A percentile compares a stretch with the other conserved stretches of the same genome.
These are phyloP conservation scores for Cryptotermes secundus DNA, from an alignment of 1,140 invertebrate species.

Conservation along the genomic window DNA sequence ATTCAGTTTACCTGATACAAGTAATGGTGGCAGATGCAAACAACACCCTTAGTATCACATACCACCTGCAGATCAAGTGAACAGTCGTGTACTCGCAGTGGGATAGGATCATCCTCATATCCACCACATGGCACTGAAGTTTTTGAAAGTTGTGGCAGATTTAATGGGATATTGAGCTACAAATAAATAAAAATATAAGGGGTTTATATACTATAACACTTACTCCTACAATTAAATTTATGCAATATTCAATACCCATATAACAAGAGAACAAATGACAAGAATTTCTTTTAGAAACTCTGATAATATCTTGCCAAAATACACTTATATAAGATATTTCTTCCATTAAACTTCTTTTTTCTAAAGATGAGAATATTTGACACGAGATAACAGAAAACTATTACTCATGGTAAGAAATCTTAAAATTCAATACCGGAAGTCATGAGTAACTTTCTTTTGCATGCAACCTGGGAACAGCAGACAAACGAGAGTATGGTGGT, in stretches of 20 bases:
- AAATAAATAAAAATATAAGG: slow-evolving; percentile 34
- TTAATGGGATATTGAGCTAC: slow-evolving; percentile 80
- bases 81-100: slow-evolving; percentile 75
- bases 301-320: too few relatives aligned
- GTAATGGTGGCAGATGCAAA: slow-evolving; percentile 84
- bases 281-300: too few relatives aligned
- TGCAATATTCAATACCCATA: too few relatives aligned
- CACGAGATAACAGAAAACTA: neutral
- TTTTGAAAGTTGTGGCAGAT: slow-evolving; percentile 67
- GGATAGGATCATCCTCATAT: slow-evolving; percentile 77
- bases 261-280: too few relatives aligned
- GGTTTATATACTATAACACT: too few relatives aligned
- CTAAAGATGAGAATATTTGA: neutral
- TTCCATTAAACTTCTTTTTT: too few relatives aligned
- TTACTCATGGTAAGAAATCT: neutral
- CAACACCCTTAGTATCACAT: slow-evolving; percentile 68
- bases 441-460: too few relatives aligned
- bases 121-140: slow-evolving; percentile 53
- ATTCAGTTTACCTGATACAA: slow-evolving; percentile 61
- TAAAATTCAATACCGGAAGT: neutral
- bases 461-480: too few relatives aligned
- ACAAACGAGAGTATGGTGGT: too few relatives aligned
- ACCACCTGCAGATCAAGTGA: slow-evolving; percentile 76
- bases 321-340: too few relatives aligned
- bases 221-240: too few relatives aligned